A percentile compares a stretch with the other conserved stretches of the same genome.
Conservation (phyloP, 2,113 vertebrate species). For the Mirza zaza region DNA sequence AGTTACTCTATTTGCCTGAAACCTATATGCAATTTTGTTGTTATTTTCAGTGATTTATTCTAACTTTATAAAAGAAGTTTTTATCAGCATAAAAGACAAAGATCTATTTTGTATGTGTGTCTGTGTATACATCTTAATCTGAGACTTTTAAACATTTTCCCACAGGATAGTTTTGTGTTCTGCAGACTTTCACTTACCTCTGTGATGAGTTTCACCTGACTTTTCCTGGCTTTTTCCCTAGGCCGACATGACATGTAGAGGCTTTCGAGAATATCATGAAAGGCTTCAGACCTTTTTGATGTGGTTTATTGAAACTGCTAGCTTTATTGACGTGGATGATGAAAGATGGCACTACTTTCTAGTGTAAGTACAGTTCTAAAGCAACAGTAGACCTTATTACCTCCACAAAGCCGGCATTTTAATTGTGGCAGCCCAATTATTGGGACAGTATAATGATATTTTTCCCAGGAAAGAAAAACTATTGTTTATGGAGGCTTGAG, state of each 20-base stretch:
- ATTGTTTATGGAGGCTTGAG: conserved; percentile 98
- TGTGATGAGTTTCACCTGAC: conserved; percentile 87
- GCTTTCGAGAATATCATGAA: conserved; percentile 98
- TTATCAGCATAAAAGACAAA: conserved; percentile 38
- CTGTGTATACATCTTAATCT: conserved; percentile 70
- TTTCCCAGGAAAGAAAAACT: conserved; percentile 93
- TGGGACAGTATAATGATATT: conserved; percentile 97
- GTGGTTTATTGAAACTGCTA: conserved; percentile 99
- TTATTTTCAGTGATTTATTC: conserved; percentile 44
- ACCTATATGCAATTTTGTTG: conserved; percentile 41
- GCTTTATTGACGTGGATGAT: conserved; percentile 98
- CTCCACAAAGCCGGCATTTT: conserved; percentile 88
- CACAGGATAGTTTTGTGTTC: conserved; percentile 69
- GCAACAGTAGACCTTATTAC: conserved; percentile 91
- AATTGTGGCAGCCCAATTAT: conserved; percentile 99
- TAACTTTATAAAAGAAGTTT: conserved; percentile 29
- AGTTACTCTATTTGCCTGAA: conserved; percentile 47
- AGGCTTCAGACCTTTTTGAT: conserved; percentile 99
- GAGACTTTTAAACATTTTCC: conserved; percentile 74
- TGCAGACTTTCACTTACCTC: conserved; percentile 75
- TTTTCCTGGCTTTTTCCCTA: conserved; percentile 89
- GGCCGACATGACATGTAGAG: conserved; percentile 94
- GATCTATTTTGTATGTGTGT: conserved; percentile 51
- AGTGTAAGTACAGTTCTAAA: conserved; percentile 96
- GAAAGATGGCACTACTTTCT: conserved; percentile 99